Conservation (phyloP, 2,888 invertebrate species). For the Drosophila infuscata region DNA sequence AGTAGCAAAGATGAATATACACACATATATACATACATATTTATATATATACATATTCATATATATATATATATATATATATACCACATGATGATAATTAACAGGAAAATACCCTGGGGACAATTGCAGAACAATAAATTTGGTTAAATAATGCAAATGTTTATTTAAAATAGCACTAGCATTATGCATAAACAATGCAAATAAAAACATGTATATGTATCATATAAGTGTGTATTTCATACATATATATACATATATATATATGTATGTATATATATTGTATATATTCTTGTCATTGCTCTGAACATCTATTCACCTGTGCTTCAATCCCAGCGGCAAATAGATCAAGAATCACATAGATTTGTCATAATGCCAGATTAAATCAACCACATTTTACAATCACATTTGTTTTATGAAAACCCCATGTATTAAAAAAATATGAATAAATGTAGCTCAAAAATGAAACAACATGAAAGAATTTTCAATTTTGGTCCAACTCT, state of each 20-base stretch:
- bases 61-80: background rate
- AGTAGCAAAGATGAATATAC: constrained; percentile 13
- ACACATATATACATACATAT: background rate
- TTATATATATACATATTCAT: background rate
- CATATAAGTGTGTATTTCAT: background rate
- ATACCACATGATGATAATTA: constrained; percentile 38
- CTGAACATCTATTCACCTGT: background rate
- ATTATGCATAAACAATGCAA: background rate
- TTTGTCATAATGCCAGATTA: background rate
- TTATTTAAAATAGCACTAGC: constrained; percentile 3
- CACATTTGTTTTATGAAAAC: background rate
- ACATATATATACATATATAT: background rate
- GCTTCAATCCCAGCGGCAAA: background rate
- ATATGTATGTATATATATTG: background rate
- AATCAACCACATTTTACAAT: background rate
- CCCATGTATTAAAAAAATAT: too few relatives aligned
- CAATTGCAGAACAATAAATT: constrained; percentile 19
- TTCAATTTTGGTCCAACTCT: background rate
- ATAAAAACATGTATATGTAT: background rate
- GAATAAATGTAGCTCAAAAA: background rate
- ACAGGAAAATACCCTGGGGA: constrained; percentile 22
- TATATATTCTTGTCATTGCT: background rate
- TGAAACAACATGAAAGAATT: background rate
- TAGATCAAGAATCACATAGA: background rate
- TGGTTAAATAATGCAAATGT: constrained; percentile 8